Evolutionary conservation across 2,797 vertebrate species (phyloP), one percentile per base, ranked within the genome.

Genomic region (Neopelma chrysocephalum): DNA sequence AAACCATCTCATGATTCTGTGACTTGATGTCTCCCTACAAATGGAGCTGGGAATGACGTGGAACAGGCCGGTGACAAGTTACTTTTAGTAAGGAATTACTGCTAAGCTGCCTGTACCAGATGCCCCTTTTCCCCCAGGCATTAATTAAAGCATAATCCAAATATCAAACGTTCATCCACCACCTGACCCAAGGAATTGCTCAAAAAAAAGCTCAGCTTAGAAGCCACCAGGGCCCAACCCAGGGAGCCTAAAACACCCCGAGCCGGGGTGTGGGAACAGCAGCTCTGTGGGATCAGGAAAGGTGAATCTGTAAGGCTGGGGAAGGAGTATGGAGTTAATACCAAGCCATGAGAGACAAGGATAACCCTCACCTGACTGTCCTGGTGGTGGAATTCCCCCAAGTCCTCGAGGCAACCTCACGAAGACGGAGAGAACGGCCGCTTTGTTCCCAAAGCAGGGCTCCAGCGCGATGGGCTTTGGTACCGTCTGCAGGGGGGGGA

Each of bases 401-500:
- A 98, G 98, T 80, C 99, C 99, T 84, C 99, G 98, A 88, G 99
- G 99, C 97, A 99, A 97, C 97, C 99, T 98, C 85, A 99, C 99
- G 7, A 99, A 99, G 81, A 99, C 99, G 9, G 99, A 99, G 36
- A 99, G 99, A 53, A 99, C 99, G 0, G 99, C 99, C 0, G 99
- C 99, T 98, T 99, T 99, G 98, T 99, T 99, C 77, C 99, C 99
- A 83, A 99, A 99, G 97, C 99, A 99, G 0, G 99, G 99, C 97
- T 99, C 99, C 93, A 99, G 97, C 10, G 99, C 99, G 7, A 99
- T 99, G 54, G 99, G 99, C 91, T 99, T 99, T 4, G 99, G 99
- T 32, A 99, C 98, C 3, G 98, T 98, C 99, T 99, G 98, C 40
- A 34, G 66, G 0, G 8, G 76, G 93, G 43, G 83, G 13, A 15